Evolutionary conservation across 2,888 invertebrate genomes (phyloP).

Genomic region (Lysandra bellargus): DNA sequence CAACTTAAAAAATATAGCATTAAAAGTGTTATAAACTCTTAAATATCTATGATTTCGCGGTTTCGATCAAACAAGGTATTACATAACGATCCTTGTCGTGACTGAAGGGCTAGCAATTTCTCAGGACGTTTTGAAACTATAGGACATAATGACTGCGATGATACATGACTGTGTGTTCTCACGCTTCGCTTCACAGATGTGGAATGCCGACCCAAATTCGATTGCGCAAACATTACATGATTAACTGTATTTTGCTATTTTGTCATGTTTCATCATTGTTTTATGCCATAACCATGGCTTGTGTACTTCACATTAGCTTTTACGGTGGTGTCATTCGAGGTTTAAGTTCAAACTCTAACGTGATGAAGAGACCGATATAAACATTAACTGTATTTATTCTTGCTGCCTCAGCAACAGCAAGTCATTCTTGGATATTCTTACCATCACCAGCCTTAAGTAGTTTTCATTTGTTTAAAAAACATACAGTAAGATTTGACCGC

Average conservation of each 20-base stretch:
- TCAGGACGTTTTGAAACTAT: slow-evolving; percentile 64
- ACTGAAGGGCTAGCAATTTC: slow-evolving; percentile 59
- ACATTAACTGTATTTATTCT: neutral
- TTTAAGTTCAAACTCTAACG: neutral
- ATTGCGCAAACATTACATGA: slow-evolving; percentile 43
- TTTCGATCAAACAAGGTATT: slow-evolving; percentile 50
- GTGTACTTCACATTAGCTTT: neutral
- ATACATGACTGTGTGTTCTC: slow-evolving; percentile 59
- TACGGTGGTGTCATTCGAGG: neutral
- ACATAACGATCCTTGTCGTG: slow-evolving; percentile 70
- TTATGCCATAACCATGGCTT: slow-evolving; percentile 1
- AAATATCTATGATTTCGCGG: slow-evolving; percentile 39
- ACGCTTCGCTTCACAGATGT: slow-evolving; percentile 61
- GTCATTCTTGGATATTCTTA: too few relatives aligned
- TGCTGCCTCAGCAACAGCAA: too few relatives aligned
- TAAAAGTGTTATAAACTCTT: too few relatives aligned
- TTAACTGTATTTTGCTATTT: slow-evolving; percentile 28
- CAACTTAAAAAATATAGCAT: neutral
- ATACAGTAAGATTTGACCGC: too few relatives aligned
- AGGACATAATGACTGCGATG: slow-evolving; percentile 66
- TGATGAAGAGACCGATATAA: neutral
- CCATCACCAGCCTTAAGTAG: too few relatives aligned
- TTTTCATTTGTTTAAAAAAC: too few relatives aligned
- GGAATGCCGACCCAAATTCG: slow-evolving; percentile 43
- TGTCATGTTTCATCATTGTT: slow-evolving; percentile 20